A percentile compares a stretch with the other conserved stretches of the same genome.
These are phyloP conservation scores for Melitaea athalia DNA, from an alignment of 2,888 invertebrate genomes.

Conservation along the genomic window DNA sequence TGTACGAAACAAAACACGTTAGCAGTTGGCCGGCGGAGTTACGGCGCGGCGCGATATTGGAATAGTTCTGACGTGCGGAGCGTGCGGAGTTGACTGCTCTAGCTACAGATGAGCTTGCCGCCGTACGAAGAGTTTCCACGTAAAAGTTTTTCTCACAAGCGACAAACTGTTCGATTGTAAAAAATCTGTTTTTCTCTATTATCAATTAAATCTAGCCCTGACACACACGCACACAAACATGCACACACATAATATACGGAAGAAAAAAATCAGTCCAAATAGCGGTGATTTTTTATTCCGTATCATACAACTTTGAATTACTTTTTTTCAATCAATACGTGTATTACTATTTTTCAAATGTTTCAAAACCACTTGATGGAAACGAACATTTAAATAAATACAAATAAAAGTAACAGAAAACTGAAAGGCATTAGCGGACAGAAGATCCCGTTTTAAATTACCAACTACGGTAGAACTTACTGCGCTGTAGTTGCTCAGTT, in stretches of 20 bases:
- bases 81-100: slow-evolving; percentile 3
- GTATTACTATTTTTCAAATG: too few species aligned
- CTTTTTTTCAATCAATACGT: too few species aligned
- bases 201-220: too few species aligned
- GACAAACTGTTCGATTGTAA: too few species aligned
- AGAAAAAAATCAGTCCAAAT: background rate
- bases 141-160: background rate
- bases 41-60: slow-evolving; percentile 11
- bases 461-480: slow-evolving; percentile 16
- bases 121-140: background rate
- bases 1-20: slow-evolving; percentile 9
- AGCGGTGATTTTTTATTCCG: background rate
- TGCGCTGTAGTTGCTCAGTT: background rate
- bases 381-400: background rate
- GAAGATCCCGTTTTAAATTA: slow-evolving; percentile 7
- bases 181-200: too few species aligned
- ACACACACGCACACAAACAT: too few species aligned
- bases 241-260: too few species aligned
- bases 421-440: background rate
- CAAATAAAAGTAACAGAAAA: background rate
- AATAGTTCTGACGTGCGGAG: slow-evolving; percentile 23
- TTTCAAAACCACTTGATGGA: too few species aligned
- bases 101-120: background rate
- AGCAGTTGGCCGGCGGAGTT: background rate
- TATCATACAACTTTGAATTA: background rate